Base-by-base conservation (phyloP, 2,113 vertebrate genomes). In the Cephalophus harveyi region DNA sequence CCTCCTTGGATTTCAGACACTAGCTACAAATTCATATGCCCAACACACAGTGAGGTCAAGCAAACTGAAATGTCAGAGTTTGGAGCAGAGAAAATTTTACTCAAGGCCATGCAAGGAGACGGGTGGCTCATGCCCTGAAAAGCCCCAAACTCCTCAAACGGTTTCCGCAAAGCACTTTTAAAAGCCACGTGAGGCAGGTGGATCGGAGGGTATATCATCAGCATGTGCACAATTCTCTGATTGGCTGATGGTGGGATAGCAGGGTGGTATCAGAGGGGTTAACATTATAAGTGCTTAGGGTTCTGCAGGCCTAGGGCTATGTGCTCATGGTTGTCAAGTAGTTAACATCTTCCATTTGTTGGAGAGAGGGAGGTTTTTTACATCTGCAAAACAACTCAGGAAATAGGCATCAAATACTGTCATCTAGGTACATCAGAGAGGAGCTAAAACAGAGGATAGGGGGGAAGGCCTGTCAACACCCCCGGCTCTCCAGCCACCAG, bases 401-500 rank as follows among this genome's bases (percentile, higher is more conserved):
- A 27, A 43, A 43, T 25, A 25, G 25, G 36, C 71, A 43, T 74
- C 36, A 74, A 74, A 43, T 74, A 74, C 21, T 7, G 67, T 12
- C 19, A 43, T 74, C 36, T 43, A 74, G 71, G 21, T 74, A 25
- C 36, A 27, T 74, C 36, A 14, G 36, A 74, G 21, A 25, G 6
- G 71, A 74, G 71, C 36, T 74, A 74, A 43, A 74, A 43, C 71
- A 74, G 36, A 74, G 21, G 36, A 43, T 19, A 50, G 0, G 11
- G 11, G 67, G 36, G 11, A 43, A 43, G n/a, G 71, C 71, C 36
- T 74, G 36, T 25, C n/a, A 12, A 71, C 17, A n/a, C 17, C 30
- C 33, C 17, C 1, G 0, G 4, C n/a, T 71, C 17, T 71, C n/a
- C 17, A 71, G n/a, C 64, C 17, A 5, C 36, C 0, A 0, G n/a